Percentiles rank a stretch among this genome's conserved stretches.
phyloP scores from a whole-genome alignment of 2,113 vertebrate genomes.

The Otocyon megalotis region DNA sequence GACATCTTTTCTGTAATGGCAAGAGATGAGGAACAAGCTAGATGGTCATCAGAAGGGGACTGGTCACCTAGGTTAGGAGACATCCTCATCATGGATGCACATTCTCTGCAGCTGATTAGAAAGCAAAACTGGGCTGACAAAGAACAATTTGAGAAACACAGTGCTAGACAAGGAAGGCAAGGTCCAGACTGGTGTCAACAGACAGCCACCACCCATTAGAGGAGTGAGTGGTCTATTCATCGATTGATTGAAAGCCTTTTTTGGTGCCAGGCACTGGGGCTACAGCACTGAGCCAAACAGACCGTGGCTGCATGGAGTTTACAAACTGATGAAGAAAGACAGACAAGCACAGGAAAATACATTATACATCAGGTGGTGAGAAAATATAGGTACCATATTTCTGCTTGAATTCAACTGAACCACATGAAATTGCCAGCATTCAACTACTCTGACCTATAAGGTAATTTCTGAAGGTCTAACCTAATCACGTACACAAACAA shows the following conservation, averaged over 20 bases:
- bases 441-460: background rate
- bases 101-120: background rate
- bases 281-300: background rate
- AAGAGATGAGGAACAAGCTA: background rate
- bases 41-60: background rate
- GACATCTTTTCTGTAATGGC: background rate
- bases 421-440: background rate
- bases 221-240: background rate
- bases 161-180: background rate
- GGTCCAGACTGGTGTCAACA: accelerated
- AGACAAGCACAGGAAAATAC: background rate
- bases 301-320: background rate
- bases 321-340: background rate
- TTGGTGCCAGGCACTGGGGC: background rate
- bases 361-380: too few species aligned
- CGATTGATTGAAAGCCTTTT: background rate
- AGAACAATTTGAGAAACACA: background rate
- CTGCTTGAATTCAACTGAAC: background rate
- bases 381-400: background rate
- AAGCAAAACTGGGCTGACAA: background rate
- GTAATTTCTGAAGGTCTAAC: background rate
- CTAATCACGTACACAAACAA: background rate
- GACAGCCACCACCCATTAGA: background rate
- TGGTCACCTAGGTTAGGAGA: background rate
- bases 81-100: background rate